Conservation (phyloP, 2,797 vertebrate species). For the Remorina albescens region DNA sequence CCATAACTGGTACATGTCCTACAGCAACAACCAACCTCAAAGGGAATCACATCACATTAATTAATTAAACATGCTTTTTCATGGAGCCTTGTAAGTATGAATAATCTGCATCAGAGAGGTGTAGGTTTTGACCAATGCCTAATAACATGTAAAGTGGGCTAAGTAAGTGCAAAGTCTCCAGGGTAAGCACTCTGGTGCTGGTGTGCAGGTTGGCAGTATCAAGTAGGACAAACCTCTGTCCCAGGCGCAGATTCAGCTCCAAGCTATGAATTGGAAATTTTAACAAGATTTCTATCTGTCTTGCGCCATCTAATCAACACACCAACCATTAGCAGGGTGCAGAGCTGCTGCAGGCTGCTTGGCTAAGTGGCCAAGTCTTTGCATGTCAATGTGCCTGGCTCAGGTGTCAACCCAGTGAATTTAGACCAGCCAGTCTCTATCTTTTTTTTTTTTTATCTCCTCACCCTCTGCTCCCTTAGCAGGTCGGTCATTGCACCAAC, state of each 20-base stretch:
- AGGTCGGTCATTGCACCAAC: conserved; percentile 5
- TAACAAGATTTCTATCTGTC: conserved; percentile 50
- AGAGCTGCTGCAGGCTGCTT: conserved; percentile 42
- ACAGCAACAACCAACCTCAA: neutral
- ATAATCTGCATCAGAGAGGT: neutral
- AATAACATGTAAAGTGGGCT: conserved; percentile 12
- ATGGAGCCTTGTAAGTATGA: neutral
- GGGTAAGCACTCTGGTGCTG: neutral
- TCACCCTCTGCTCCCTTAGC: conserved; percentile 37
- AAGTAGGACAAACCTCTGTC: neutral
- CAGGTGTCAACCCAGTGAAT: conserved; percentile 42
- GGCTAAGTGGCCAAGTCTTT: conserved; percentile 44
- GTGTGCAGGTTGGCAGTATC: conserved; percentile 13
- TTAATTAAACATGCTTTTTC: neutral
- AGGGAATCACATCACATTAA: neutral
- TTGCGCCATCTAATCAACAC: conserved; percentile 61
- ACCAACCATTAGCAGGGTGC: conserved; percentile 53
- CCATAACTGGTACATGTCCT: neutral
- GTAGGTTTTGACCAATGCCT: neutral
- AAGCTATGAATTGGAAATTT: conserved; percentile 36
- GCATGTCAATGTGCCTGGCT: conserved; percentile 54
- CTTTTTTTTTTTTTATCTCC: conserved; percentile 12
- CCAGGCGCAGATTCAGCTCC: conserved; percentile 16
- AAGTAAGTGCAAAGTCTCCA: conserved; percentile 12
- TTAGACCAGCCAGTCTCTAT: conserved; percentile 13